Evolutionary conservation across 1,140 invertebrate species (phyloP), one percentile per base, ranked within the genome.

Genomic region (Neodiprion lecontei): DNA sequence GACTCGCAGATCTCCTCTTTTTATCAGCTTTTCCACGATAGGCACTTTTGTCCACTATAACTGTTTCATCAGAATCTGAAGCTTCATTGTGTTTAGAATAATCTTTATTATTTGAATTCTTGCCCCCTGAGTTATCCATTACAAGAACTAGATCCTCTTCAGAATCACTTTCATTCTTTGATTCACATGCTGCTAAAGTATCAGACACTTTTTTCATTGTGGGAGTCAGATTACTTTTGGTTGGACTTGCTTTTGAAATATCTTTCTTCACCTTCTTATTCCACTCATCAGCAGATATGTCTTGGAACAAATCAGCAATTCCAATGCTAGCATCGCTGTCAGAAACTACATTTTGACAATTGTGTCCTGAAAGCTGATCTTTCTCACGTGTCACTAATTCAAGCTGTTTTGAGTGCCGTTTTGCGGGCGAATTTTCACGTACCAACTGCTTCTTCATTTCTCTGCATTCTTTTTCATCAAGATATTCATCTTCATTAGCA

Each of bases 271-370:
- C 14, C 14, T 47, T 69, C 47, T 69, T 47, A 11, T 71, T 49
- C 70, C 70, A 71, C 9, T 70, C 75, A 73, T 78, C 77, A 49
- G 70, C 77, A 28, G 77, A 17, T 21, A 80, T 74, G 66, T 83
- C 76, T 74, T 78, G 75, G 48, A 84, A 82, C 11, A 81, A 50
- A 53, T 69, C 28, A 65, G 28, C 69, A 12, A 28, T 9, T 65
- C 66, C 65, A 1, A 65, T n/a, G 14, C 79, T 40, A 40, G 28
- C 28, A 40, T 40, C 28, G 4, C 28, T 40, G 28, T 40, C 28
- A 40, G 28, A 40, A 40, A 40, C 28, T 40, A 40, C 5, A 40
- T 40, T 40, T 40, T 40, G 28, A 40, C 2, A 40, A 40, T 40
- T 40, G 28, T 5, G 28, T 40, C 5, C 28, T 40, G 28, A 40